These are phyloP conservation scores for Macropis europaea DNA, from an alignment of 2,888 invertebrate species.

Conservation along the genomic window DNA sequence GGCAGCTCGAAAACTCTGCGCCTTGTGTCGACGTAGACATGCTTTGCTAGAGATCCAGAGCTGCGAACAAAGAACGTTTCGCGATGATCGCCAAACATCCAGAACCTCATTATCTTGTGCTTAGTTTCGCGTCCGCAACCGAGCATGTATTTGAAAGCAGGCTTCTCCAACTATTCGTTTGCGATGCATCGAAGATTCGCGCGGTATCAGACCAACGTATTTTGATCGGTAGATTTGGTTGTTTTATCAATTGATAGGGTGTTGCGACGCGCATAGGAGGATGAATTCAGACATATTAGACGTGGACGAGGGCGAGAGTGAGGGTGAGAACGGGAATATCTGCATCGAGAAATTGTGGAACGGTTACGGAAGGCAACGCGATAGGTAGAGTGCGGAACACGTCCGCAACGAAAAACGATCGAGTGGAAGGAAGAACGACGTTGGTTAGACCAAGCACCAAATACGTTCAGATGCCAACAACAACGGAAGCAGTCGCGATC, in stretches of 20 bases:
- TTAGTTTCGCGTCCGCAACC: slow-evolving; percentile 23
- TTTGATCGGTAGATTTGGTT: slow-evolving; percentile 13
- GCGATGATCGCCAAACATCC: slow-evolving; percentile 36
- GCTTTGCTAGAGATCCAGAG: slow-evolving; percentile 48
- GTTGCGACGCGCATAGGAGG: too few species aligned
- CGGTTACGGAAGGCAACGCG: too few species aligned
- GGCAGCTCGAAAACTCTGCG: slow-evolving; percentile 64
- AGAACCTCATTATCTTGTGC: slow-evolving; percentile 36
- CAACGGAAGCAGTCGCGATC: not conserved
- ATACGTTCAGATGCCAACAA: not conserved
- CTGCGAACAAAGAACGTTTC: slow-evolving; percentile 57
- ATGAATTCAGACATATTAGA: too few species aligned
- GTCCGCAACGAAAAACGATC: too few species aligned
- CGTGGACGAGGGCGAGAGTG: too few species aligned
- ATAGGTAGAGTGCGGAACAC: too few species aligned
- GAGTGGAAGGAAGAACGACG: too few species aligned
- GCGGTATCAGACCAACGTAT: not conserved
- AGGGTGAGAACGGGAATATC: too few species aligned
- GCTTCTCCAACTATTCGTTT: slow-evolving; percentile 22
- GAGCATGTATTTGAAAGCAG: slow-evolving; percentile 35
- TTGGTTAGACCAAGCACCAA: too few species aligned
- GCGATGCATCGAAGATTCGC: slow-evolving; percentile 18
- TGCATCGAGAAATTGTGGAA: too few species aligned
- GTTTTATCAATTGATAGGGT: too few species aligned
- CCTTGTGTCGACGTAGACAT: slow-evolving; percentile 73